Conservation (phyloP, 1,140 invertebrate genomes). For the Drosophila pectinifera region DNA sequence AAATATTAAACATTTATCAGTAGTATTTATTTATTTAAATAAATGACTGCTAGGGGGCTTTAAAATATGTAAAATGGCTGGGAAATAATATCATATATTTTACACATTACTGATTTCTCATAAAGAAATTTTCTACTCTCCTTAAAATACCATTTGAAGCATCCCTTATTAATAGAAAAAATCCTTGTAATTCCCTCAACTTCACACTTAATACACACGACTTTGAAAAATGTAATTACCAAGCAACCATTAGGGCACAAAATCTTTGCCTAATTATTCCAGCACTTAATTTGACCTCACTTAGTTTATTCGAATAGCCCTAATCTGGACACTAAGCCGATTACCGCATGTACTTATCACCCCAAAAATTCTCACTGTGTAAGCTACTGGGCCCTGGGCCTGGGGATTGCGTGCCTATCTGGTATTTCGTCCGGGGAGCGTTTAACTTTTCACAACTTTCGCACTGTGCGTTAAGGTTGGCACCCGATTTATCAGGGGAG, state of each 20-base stretch:
- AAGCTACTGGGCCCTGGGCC: slow-evolving; percentile 3
- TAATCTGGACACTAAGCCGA: slow-evolving; percentile 28
- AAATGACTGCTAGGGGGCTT: background rate
- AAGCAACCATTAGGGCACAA: background rate
- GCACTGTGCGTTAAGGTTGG: slow-evolving; percentile 61
- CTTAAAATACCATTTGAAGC: background rate
- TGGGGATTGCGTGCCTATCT: slow-evolving; percentile 60
- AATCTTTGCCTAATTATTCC: slow-evolving; percentile 17
- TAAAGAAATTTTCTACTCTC: background rate
- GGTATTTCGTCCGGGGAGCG: slow-evolving; percentile 62
- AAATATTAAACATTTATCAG: no score
- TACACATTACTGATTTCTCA: no score
- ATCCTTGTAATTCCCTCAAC: background rate
- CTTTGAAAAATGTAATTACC: slow-evolving; percentile 9
- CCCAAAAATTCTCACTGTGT: slow-evolving; percentile 38
- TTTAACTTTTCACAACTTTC: slow-evolving; percentile 79
- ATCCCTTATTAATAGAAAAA: no score
- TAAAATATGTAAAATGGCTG: no score
- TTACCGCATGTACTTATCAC: slow-evolving; percentile 34
- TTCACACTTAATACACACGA: background rate
- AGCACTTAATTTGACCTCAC: slow-evolving; percentile 28
- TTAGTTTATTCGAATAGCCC: slow-evolving; percentile 20
- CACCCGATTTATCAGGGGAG: slow-evolving; percentile 80
- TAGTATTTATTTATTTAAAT: no score
- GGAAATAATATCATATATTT: no score